phyloP scores from a whole-genome alignment of 2,888 invertebrate species.

The Trilocha varians region DNA sequence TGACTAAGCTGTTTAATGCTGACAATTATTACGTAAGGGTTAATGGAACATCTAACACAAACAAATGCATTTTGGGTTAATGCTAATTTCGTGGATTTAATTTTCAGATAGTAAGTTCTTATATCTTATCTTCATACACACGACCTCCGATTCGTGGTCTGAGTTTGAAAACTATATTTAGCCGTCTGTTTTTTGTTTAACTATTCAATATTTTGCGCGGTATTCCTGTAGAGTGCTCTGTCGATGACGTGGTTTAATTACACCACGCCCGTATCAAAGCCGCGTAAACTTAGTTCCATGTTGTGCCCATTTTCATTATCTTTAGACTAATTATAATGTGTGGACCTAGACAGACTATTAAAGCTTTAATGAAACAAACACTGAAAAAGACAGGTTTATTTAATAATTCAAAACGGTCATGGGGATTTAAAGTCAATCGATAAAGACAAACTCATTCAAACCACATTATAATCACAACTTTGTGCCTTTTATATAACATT shows the following conservation, averaged over 20 bases:
- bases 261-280: constrained; percentile 34
- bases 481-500: no score
- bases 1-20: no score
- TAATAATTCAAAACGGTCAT: no score
- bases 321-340: constrained; percentile 19
- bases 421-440: no score
- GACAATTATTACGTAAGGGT: no score
- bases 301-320: constrained; percentile 36
- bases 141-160: constrained; percentile 9
- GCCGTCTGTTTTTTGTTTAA: constrained; percentile 13
- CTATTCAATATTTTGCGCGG: constrained; percentile 18
- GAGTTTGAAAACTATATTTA: constrained; percentile 12
- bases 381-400: no score
- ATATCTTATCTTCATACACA: constrained; percentile 1
- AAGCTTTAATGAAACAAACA: neutral
- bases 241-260: constrained; percentile 40
- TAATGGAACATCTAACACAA: no score
- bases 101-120: no score
- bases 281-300: constrained; percentile 29
- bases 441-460: no score
- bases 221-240: constrained; percentile 19
- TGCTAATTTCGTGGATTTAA: no score
- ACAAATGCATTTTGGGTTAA: no score
- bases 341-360: neutral
- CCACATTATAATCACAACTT: no score